Base-by-base conservation (phyloP, 2,888 invertebrate genomes). In the Tryphoninae sp. region DNA sequence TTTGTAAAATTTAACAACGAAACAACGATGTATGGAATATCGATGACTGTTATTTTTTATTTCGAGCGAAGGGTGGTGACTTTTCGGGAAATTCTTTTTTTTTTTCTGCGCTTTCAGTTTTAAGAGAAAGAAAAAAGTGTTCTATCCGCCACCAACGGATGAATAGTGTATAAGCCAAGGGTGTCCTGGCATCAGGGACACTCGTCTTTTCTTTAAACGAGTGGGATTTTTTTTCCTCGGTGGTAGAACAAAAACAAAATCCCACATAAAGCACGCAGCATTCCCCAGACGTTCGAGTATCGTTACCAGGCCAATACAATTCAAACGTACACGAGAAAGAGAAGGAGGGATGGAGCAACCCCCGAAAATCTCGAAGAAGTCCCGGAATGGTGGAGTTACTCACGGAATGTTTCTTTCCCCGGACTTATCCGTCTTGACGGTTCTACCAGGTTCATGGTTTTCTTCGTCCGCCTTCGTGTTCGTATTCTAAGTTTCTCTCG, bases 351-450 rank as follows among this genome's bases (percentile, higher is more conserved):
- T 11, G 49, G 51, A 72, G 9, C 13, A 68, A 68, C 23, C 51
- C 40, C 16, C 19, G 11, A 45, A 78, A 53, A 42, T 64, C 58
- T 69, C 74, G 59, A 73, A 64, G 62, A 62, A 19, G 67, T 33
- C 40, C 53, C 45, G 51, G 26, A 55, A 42, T 45, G 51, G 40
- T 45, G 11, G 16, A 33, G 72, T 71, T 65, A 65, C 55, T 62
- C 65, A 67, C 53, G 53, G 67, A 80, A 65, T 58, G 51, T 71
- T 75, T 74, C 81, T 71, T 65, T 81, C 55, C 78, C 53, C 42
- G 45, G 65, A 75, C 74, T 82, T 82, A 76, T 80, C 76, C 76
- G 73, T 82, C 76, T 73, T 69, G 73, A 76, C 68, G 75, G 78
- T 61, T 58, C 53, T 23, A 59, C 55, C n/a, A 68, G 69, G 55